Conservation (phyloP, 2,113 vertebrate genomes). For the Pedetes capensis region DNA sequence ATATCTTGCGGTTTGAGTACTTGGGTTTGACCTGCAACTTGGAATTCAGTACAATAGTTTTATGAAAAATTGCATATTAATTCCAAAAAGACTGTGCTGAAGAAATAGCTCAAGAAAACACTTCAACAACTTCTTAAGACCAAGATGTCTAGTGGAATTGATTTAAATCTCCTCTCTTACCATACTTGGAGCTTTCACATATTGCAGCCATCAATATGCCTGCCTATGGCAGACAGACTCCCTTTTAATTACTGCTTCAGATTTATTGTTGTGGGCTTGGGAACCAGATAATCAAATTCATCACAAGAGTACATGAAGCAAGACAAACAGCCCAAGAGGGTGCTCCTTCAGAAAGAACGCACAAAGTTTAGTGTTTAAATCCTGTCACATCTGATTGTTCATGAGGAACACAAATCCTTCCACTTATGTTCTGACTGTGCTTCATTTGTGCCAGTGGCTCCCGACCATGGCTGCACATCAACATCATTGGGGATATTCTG, state of each 20-base stretch:
- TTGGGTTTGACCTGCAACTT: neutral
- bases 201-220: neutral
- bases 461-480: neutral
- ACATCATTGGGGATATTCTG: neutral
- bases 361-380: neutral
- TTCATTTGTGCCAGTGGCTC: neutral
- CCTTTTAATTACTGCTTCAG: slow-evolving; percentile 42
- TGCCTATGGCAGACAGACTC: neutral
- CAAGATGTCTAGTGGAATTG: neutral
- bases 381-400: neutral
- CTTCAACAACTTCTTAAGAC: neutral
- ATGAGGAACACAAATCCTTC: neutral
- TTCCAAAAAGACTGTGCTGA: slow-evolving; percentile 15
- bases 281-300: neutral
- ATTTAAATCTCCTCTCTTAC: neutral
- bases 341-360: neutral
- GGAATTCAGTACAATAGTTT: neutral
- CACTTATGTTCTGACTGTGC: neutral
- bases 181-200: neutral
- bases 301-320: neutral
- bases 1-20: neutral
- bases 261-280: slow-evolving; percentile 25
- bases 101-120: slow-evolving; percentile 52
- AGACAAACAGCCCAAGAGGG: slow-evolving; percentile 31
- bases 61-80: slow-evolving; percentile 12